Percentiles rank a stretch among this genome's conserved stretches.
Conservation (phyloP, 1,140 invertebrate genomes). For the Prorops nasuta region DNA sequence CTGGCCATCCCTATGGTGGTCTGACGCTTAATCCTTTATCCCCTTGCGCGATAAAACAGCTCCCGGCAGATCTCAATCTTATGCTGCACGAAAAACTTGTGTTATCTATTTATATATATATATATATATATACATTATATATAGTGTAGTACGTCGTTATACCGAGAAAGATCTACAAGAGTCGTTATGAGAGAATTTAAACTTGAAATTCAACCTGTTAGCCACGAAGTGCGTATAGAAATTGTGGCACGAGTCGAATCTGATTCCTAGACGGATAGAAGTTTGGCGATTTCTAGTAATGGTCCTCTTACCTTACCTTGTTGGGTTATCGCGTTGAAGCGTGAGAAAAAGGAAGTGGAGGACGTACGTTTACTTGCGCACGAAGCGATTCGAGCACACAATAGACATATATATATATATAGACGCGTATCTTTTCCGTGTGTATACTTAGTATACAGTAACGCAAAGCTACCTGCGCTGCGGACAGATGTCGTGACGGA, state of each 20-base stretch:
- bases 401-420: conserved; percentile 18
- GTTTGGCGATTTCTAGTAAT: conserved; percentile 8
- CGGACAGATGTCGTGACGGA: conserved; percentile 31
- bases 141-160: too few relatives aligned
- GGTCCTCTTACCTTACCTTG: conserved; percentile 13
- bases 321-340: conserved; percentile 21
- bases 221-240: too few relatives aligned
- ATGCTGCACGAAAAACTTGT: too few relatives aligned
- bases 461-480: too few relatives aligned
- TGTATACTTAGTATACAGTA: too few relatives aligned
- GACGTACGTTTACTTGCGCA: conserved; percentile 32
- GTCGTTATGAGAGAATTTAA: too few relatives aligned
- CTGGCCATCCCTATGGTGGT: conserved; percentile 11
- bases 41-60: conserved; percentile 1
- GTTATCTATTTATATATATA: too few relatives aligned
- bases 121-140: too few relatives aligned
- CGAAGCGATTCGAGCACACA: conserved; percentile 19
- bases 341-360: conserved; percentile 33
- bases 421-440: too few relatives aligned
- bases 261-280: conserved; percentile 16
- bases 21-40: conserved; percentile 12
- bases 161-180: conserved; percentile 5
- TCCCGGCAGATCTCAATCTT: too few relatives aligned
- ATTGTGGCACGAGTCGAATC: conserved; percentile 24
- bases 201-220: too few relatives aligned